phyloP scores from a whole-genome alignment of 2,113 vertebrate genomes.

The Cricetomys ansorgei region DNA sequence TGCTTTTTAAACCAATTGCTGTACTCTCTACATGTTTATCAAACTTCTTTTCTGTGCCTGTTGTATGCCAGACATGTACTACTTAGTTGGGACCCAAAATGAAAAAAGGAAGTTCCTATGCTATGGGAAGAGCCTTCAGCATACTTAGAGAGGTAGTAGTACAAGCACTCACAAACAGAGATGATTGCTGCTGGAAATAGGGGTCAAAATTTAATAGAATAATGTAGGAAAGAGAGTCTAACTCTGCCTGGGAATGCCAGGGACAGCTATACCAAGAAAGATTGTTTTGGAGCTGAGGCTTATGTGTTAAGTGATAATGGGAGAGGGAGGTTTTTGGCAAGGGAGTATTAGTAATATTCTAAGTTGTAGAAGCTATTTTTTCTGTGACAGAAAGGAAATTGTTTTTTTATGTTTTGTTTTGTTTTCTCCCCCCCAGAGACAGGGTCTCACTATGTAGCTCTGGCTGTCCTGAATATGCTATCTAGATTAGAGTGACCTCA shows the following conservation, averaged over 20 bases:
- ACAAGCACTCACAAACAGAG: background rate
- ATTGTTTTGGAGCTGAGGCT: background rate
- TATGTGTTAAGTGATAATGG: background rate
- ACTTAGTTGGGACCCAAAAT: background rate
- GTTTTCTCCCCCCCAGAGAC: too few relatives aligned
- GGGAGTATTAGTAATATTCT: background rate
- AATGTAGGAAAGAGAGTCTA: background rate
- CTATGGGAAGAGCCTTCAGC: background rate
- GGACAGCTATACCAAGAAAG: too few relatives aligned
- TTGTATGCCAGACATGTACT: background rate
- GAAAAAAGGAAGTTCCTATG: background rate
- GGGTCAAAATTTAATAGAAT: background rate
- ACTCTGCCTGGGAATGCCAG: background rate
- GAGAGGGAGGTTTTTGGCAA: background rate
- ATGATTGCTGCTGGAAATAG: background rate
- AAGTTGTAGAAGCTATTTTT: background rate
- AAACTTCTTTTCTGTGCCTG: background rate
- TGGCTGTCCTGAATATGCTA: background rate
- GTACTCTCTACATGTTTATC: background rate
- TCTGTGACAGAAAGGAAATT: background rate
- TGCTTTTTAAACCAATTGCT: conserved; percentile 6
- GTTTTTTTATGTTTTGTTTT: background rate
- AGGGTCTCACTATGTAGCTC: background rate
- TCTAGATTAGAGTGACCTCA: background rate
- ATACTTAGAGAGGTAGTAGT: background rate